A percentile compares a stretch with the other conserved stretches of the same genome.
These are phyloP conservation scores for Umimayanthus chanpuru DNA, from an alignment of 92 coral and sea anemone genomes.

Conservation along the genomic window DNA sequence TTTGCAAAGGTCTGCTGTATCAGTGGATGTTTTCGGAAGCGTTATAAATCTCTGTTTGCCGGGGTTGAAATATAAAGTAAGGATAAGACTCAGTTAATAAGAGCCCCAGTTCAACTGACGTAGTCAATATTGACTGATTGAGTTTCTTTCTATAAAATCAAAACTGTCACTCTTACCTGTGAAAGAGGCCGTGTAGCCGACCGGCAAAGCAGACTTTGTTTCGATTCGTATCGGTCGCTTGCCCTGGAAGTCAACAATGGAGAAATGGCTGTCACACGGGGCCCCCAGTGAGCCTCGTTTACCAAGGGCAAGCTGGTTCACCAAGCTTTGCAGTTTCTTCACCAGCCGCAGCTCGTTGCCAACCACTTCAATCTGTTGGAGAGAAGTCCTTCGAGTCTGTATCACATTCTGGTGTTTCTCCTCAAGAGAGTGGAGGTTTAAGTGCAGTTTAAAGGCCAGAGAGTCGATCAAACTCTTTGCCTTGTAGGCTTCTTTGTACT, in stretches of 20 bases:
- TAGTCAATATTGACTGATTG: too few species aligned
- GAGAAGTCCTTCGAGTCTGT: background rate
- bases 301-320: background rate
- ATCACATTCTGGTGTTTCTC: background rate
- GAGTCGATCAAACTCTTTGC: slow-evolving; percentile 23
- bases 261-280: slow-evolving; percentile 14
- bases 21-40: too few species aligned
- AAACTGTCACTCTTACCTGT: background rate
- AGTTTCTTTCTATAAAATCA: background rate
- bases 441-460: slow-evolving; percentile 4
- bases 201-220: slow-evolving; percentile 6
- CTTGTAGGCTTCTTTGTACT: slow-evolving; percentile 7
- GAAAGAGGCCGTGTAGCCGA: slow-evolving; percentile 14
- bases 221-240: slow-evolving; percentile 12
- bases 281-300: background rate
- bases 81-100: too few species aligned
- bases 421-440: slow-evolving; percentile 5
- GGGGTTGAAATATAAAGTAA: too few species aligned
- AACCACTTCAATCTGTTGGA: background rate
- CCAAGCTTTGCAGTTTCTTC: slow-evolving; percentile 5
- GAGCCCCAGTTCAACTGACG: too few species aligned
- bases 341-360: slow-evolving; percentile 6
- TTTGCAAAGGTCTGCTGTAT: too few species aligned
- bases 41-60: too few species aligned
- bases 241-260: slow-evolving; percentile 18